Evolutionary conservation across 2,113 vertebrate genomes (phyloP).

Genomic region (Numida meleagris): DNA sequence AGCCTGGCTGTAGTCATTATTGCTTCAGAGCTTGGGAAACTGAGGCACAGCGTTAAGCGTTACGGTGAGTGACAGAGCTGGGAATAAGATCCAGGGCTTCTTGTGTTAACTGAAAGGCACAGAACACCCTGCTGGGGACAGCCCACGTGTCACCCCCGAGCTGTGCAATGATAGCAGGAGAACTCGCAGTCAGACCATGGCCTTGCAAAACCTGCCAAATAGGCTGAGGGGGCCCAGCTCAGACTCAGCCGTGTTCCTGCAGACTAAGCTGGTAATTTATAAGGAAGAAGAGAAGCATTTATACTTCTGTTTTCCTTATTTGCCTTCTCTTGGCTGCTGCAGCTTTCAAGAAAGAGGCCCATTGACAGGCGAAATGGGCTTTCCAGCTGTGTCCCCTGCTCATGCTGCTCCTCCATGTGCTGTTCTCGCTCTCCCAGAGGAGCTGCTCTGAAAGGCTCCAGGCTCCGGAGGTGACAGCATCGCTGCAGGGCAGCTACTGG

Average conservation of each 20-base stretch:
- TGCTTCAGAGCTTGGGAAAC: conserved; percentile 62
- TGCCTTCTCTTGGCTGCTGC: conserved; percentile 1
- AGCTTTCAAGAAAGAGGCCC: conserved; percentile 25
- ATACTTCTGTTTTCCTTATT: conserved; percentile 46
- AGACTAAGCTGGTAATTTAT: neutral
- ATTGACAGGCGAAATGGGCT: neutral
- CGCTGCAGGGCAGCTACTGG: neutral
- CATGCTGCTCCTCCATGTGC: rapidly evolving
- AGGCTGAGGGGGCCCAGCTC: neutral
- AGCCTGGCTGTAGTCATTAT: conserved; percentile 12
- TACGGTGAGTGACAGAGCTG: neutral
- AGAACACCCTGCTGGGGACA: neutral
- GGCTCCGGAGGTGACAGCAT: neutral
- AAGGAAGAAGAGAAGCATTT: neutral
- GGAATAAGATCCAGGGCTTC: neutral
- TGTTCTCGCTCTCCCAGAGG: neutral
- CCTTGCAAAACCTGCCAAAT: neutral
- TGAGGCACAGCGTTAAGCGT: conserved; percentile 38
- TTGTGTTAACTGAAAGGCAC: neutral
- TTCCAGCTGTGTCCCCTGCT: conserved; percentile 10
- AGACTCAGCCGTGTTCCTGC: neutral
- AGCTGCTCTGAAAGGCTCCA: neutral
- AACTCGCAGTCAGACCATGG: neutral
- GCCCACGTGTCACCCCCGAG: neutral
- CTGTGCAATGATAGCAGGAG: neutral